phyloP scores from a whole-genome alignment of 1,140 invertebrate species.

The Dreissena polymorpha region DNA sequence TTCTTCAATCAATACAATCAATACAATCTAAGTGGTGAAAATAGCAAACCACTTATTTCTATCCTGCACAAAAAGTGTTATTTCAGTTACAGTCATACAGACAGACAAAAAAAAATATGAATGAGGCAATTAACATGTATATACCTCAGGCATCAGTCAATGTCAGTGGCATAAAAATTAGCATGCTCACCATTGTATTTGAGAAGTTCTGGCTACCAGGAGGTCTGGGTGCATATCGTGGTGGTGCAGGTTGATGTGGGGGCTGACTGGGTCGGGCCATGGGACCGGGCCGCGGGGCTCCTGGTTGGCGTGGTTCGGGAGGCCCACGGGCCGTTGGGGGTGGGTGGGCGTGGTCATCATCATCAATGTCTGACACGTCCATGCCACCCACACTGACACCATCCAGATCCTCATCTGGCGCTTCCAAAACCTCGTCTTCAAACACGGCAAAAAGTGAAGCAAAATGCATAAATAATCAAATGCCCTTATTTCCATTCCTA shows the following conservation, averaged over 20 bases:
- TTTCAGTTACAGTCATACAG: too few species aligned
- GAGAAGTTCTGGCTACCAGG: not conserved
- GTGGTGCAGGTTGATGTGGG: slow-evolving; percentile 57
- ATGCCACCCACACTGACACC: slow-evolving; percentile 76
- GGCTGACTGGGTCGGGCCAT: slow-evolving; percentile 7
- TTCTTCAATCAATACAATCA: too few species aligned
- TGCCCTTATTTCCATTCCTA: too few species aligned
- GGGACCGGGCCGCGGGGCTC: slow-evolving; percentile 57
- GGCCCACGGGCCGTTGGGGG: slow-evolving; percentile 32
- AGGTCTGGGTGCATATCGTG: slow-evolving; percentile 41
- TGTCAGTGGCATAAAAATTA: too few species aligned
- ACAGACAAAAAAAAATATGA: too few species aligned
- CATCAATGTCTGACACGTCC: slow-evolving; percentile 77
- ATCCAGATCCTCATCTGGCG: slow-evolving; percentile 69
- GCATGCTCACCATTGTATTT: too few species aligned
- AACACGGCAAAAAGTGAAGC: not conserved
- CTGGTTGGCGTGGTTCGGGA: not conserved
- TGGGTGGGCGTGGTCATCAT: slow-evolving; percentile 32
- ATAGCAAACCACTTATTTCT: too few species aligned
- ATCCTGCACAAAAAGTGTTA: too few species aligned
- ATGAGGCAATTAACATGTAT: too few species aligned
- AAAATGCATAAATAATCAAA: not conserved
- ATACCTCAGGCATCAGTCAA: too few species aligned
- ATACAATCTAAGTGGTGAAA: too few species aligned
- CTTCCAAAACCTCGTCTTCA: slow-evolving; percentile 48